These are phyloP conservation scores for Pelusios castaneus DNA, from an alignment of 2,113 vertebrate genomes.

Conservation along the genomic window DNA sequence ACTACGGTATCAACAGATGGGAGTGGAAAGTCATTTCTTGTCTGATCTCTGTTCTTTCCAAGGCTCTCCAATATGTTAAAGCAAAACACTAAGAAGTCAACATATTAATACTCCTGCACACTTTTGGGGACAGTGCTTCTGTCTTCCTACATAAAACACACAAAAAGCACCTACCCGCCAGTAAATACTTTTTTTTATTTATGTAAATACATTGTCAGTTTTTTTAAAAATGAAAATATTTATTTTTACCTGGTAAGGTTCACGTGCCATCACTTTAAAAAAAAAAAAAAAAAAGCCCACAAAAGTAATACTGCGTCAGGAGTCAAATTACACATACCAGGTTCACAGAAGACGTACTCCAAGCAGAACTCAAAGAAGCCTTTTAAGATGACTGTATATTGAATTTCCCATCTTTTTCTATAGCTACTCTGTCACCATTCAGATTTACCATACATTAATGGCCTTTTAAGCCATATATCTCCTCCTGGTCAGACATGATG, in stretches of 20 bases:
- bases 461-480: not conserved
- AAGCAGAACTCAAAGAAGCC: not conserved
- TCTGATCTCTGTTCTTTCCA: not conserved
- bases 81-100: not conserved
- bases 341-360: not conserved
- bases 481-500: no score
- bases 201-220: not conserved
- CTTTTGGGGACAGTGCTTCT: not conserved
- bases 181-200: not conserved
- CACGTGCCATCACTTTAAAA: not conserved
- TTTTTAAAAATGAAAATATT: not conserved
- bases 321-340: not conserved
- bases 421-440: not conserved
- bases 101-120: accelerated
- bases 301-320: not conserved
- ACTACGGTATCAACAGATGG: not conserved
- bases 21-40: not conserved
- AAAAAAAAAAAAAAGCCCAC: not conserved
- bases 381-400: not conserved
- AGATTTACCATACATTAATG: not conserved
- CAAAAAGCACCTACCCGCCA: not conserved
- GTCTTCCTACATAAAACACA: not conserved
- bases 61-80: not conserved
- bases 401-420: not conserved
- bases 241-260: not conserved